Base-by-base conservation (phyloP, 2,888 invertebrate species). In the Cerastis rubricosa region DNA sequence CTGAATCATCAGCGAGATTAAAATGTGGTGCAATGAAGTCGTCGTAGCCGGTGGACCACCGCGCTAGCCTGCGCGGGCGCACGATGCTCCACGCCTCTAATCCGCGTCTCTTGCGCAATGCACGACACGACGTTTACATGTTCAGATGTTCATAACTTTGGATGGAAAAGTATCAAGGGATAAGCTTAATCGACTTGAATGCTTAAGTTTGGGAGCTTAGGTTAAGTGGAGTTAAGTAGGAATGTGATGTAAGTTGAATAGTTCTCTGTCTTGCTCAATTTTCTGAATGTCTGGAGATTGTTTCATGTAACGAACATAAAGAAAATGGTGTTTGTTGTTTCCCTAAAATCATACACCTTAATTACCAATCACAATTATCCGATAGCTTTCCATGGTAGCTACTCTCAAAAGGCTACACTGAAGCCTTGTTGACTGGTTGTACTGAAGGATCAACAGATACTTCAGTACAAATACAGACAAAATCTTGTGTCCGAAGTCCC, bases 61-160 rank as follows among this genome's bases (percentile, higher is more conserved):
- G 84, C 82, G 84, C 81, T 81, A 74, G 83, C 78, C 81, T 76
- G 87, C 74, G 83, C 84, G 71, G 35, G 81, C 79, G 88, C 92
- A 92, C 90, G 92, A 92, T 79, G 87, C 43, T 91, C 89, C 92
- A 92, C 92, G 93, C 93, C 92, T 93, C 89, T 91, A 88, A 90
- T 84, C 85, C 85, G 88, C 85, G 85, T 88, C 89, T 85, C 85
- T 89, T 87, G 86, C 88, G 88, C 88, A 85, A 88, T 84, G 87
- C 91, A 92, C 92, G 91, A 90, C 89, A 78, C 80, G 84, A 74
- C 77, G 78, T 81, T 85, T 85, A 85, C 80, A 85, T 83, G 80
- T 83, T 81, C 74, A 81, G 78, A 75, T 83, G 83, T 87, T 83
- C 85, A 86, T 87, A 87, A 85, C 87, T 86, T 81, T 57, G 79